Evolutionary conservation across 2,797 vertebrate species (phyloP).

Genomic region (Emydoidea blandingii): DNA sequence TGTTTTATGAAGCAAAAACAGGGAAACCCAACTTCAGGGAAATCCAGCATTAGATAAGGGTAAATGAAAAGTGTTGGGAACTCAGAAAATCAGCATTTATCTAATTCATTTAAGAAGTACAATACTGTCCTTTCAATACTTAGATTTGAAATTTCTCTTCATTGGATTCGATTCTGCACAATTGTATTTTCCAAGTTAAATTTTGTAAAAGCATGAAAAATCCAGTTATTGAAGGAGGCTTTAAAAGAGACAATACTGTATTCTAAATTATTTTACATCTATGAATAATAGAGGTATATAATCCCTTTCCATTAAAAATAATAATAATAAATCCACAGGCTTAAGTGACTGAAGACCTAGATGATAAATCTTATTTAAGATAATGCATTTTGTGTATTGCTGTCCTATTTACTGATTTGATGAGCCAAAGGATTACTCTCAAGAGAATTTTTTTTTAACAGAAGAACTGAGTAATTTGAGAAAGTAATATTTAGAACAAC

Average conservation of each 20-base stretch:
- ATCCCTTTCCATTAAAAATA: conserved; percentile 1
- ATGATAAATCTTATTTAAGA: conserved; percentile 8
- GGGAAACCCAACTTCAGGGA: neutral
- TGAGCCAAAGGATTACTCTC: conserved; percentile 35
- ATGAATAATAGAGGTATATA: neutral
- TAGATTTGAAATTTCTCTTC: conserved; percentile 5
- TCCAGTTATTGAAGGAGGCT: neutral
- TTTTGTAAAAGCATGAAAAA: conserved; percentile 1
- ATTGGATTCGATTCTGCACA: neutral
- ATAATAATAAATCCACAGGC: neutral
- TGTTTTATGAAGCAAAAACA: conserved; percentile 16
- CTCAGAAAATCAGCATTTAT: neutral
- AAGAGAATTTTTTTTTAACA: conserved; percentile 24
- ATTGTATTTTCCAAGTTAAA: neutral
- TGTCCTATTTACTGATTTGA: neutral
- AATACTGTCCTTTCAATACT: neutral
- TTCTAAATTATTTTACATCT: neutral
- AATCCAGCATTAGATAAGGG: neutral
- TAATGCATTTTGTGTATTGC: neutral
- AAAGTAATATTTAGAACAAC: conserved; percentile 49
- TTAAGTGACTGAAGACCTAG: conserved; percentile 14
- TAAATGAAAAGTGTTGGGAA: neutral
- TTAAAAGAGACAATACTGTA: neutral
- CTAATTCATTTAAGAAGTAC: neutral
- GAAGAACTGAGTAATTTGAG: conserved; percentile 2